These are phyloP conservation scores for Gymnoscopelus braueri DNA, from an alignment of 2,797 vertebrate species.

Conservation along the genomic window DNA sequence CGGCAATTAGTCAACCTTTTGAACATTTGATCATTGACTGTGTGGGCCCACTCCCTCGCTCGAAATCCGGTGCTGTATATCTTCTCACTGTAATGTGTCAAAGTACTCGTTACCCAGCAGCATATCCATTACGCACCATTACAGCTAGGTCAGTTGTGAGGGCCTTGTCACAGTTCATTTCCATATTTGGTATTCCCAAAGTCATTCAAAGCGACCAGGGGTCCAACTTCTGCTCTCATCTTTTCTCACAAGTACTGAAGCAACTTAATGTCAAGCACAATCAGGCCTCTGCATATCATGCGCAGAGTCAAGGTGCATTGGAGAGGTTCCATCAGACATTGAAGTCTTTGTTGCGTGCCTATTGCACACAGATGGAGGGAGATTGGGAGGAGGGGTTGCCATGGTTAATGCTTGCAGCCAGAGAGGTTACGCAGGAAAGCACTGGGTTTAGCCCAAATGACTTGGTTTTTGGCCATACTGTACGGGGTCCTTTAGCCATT, in stretches of 20 bases:
- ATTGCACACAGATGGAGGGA: not conserved
- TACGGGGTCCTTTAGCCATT: not conserved
- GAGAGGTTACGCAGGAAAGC: slow-evolving; percentile 19
- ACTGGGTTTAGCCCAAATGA: slow-evolving; percentile 18
- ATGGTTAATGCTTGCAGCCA: slow-evolving; percentile 10
- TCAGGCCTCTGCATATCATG: slow-evolving; percentile 2
- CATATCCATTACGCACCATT: slow-evolving; percentile 7
- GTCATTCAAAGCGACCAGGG: slow-evolving; percentile 15
- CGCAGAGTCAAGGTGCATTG: slow-evolving; percentile 12
- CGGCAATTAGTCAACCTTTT: not conserved
- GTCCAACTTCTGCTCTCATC: slow-evolving; percentile 1
- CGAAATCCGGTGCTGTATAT: slow-evolving; percentile 1
- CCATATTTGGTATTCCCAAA: slow-evolving; percentile 8
- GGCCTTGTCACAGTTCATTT: slow-evolving; percentile 11
- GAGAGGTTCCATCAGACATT: slow-evolving; percentile 17
- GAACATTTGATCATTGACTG: slow-evolving; percentile 22
- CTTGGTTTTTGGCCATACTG: slow-evolving; percentile 10
- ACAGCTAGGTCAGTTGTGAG: not conserved
- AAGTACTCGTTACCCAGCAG: slow-evolving; percentile 4
- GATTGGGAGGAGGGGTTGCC: slow-evolving; percentile 24
- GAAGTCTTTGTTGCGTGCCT: slow-evolving; percentile 5
- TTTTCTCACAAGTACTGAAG: slow-evolving; percentile 14
- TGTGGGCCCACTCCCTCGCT: slow-evolving; percentile 5
- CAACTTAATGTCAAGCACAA: slow-evolving; percentile 15
- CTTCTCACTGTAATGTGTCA: slow-evolving; percentile 19